phyloP scores from a whole-genome alignment of 2,888 invertebrate genomes.

The Brachyopa scutellaris region DNA sequence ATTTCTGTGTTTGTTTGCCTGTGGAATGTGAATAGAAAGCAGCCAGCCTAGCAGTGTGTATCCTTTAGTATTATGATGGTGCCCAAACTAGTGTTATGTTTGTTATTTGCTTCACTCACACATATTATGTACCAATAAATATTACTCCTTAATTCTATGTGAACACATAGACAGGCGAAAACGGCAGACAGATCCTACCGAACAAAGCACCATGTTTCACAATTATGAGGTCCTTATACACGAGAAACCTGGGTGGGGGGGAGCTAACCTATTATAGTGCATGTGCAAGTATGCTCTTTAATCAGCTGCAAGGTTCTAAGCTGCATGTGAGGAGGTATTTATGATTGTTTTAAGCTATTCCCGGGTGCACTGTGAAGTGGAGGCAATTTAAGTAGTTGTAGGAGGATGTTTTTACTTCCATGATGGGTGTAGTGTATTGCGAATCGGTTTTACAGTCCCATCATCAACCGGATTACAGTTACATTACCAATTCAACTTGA shows the following conservation, averaged over 20 bases:
- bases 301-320: constrained; percentile 21
- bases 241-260: constrained; percentile 11
- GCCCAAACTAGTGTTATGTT: constrained; percentile 57
- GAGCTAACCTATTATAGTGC: neutral
- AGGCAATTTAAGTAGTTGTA: neutral
- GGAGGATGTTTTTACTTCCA: no score
- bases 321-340: neutral
- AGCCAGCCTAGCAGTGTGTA: constrained; percentile 5
- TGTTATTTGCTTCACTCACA: constrained; percentile 55
- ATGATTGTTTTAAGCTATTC: neutral
- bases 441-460: no score
- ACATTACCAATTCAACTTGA: neutral
- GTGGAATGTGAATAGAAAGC: constrained; percentile 47
- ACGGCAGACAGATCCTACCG: constrained; percentile 5
- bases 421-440: no score
- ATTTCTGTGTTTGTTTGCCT: constrained; percentile 63
- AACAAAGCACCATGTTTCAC: constrained; percentile 28
- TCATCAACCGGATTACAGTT: no score
- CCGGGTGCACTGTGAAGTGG: neutral
- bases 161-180: constrained; percentile 14
- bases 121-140: constrained; percentile 53
- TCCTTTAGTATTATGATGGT: constrained; percentile 5
- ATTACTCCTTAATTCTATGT: constrained; percentile 52
- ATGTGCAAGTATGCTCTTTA: constrained; percentile 9
- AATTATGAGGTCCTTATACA: constrained; percentile 54